These are phyloP conservation scores for Mallotus villosus DNA, from an alignment of 2,797 vertebrate species.

Conservation along the genomic window DNA sequence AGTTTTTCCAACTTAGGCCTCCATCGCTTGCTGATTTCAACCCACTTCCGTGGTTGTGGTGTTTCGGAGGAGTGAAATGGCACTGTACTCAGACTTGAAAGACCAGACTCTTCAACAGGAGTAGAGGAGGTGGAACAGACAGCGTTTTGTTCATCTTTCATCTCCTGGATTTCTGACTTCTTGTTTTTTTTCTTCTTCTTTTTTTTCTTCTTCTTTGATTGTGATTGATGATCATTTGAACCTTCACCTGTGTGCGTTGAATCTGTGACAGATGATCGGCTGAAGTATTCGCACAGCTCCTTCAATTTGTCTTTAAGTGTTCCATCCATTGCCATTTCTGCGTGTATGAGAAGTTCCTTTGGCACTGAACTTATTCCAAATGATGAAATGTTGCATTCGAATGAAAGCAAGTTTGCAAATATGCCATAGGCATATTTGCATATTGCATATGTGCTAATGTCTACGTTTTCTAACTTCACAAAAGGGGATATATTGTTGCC, in stretches of 20 bases:
- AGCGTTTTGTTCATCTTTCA: not conserved
- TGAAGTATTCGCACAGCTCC: conserved; percentile 32
- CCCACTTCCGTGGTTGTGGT: conserved; percentile 29
- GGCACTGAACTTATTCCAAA: conserved; percentile 47
- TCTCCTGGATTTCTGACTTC: conserved; percentile 5
- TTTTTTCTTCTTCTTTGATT: conserved; percentile 21
- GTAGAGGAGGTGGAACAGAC: not conserved
- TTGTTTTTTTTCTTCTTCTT: conserved; percentile 34
- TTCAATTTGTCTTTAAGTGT: conserved; percentile 53
- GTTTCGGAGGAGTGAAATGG: fast-evolving
- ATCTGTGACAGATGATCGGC: not conserved
- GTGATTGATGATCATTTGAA: not conserved
- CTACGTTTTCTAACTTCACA: not conserved
- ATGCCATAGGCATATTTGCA: conserved; percentile 43
- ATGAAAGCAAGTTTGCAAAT: conserved; percentile 38
- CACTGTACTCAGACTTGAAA: conserved; percentile 12
- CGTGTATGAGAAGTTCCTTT: conserved; percentile 41
- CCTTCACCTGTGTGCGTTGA: not conserved
- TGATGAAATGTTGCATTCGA: conserved; percentile 34
- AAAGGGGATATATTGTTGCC: conserved; percentile 24
- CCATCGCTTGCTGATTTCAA: conserved; percentile 50
- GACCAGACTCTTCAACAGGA: conserved; percentile 24
- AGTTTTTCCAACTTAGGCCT: conserved; percentile 44
- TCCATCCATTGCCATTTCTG: conserved; percentile 38
- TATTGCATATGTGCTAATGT: conserved; percentile 25